Conservation (phyloP, 2,797 vertebrate genomes). For the Myripristis jacobus region DNA sequence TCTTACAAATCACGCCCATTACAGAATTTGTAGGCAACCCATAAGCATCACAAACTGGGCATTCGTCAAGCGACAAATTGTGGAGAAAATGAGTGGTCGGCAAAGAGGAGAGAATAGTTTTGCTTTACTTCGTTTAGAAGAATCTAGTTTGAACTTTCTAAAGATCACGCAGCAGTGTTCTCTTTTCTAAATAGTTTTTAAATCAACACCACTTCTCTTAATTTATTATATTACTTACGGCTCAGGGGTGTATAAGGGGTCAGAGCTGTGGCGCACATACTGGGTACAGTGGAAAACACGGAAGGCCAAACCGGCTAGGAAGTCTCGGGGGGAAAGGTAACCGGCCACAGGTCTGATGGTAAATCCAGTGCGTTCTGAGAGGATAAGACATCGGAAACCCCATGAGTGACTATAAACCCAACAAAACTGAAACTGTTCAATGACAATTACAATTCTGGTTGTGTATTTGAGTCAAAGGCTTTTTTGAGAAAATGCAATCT, state of each 20-base stretch:
- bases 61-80: too few species aligned
- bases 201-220: background rate
- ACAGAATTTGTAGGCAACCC: too few species aligned
- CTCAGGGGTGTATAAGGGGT: conserved; percentile 97
- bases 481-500: background rate
- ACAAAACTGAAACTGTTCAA: background rate
- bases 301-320: conserved; percentile 97
- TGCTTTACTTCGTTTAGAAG: too few species aligned
- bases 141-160: too few species aligned
- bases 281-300: conserved; percentile 99
- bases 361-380: conserved; percentile 93
- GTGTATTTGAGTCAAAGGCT: background rate
- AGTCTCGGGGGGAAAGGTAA: conserved; percentile 95
- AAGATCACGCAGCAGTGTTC: too few species aligned
- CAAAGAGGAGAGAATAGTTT: too few species aligned
- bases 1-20: too few species aligned
- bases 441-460: background rate
- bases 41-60: too few species aligned
- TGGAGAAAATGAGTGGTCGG: too few species aligned
- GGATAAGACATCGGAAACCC: conserved; percentile 25
- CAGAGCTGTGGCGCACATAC: conserved; percentile 96
- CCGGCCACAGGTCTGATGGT: conserved; percentile 97
- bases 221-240: conserved; percentile 85
- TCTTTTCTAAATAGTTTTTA: too few species aligned
- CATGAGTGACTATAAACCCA: background rate